Evolutionary conservation across 2,888 invertebrate genomes (phyloP), one percentile per base, ranked within the genome.

Genomic region (Lepidochrysops patricia): DNA sequence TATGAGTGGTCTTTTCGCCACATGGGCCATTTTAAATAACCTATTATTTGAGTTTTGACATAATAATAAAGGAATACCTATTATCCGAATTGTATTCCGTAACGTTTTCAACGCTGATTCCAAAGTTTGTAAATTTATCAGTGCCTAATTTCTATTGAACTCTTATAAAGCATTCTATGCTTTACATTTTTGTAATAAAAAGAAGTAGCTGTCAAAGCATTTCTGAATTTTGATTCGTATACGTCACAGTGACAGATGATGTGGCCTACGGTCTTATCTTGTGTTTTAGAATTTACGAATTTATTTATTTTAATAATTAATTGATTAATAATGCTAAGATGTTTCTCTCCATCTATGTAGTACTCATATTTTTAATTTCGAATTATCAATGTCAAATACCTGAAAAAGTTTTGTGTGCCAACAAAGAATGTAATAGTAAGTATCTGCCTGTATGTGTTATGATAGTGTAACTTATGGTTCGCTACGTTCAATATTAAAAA

Each of bases 401-500:
- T 60, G 92, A 94, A 75, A 91, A 92, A 81, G 91, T 93, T 72
- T 83, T 91, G 74, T 95, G 95, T 90, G 93, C 88, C 69, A 92
- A 95, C 84, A 80, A 89, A 77, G 81, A 92, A 75, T 95, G 95
- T 81, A 90, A 90, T 81, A 91, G 95, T 95, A 87, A 82, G 81
- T 76, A 64, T 68, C 12, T 43, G 19, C 43, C 19, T 43, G 19
- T 43, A 59, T 61, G 52, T 60, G 57, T 57, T 57, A 32, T 32
- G 27, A 9, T 26, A 27, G 15, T 15, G 54, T 32, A 54, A 32
- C 54, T 5, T 54, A 54, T 0, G 54, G 54, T 32, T 54, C 12
- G 9, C 7, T 15, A 52, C 19, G 4, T 29, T 27, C 4, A 23
- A 49, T 23, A n/a, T 34, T 50, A n/a, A 32, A 23, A 34, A 19